Evolutionary conservation across 1,140 invertebrate genomes (phyloP).

Genomic region (Octopus bimaculoides): DNA sequence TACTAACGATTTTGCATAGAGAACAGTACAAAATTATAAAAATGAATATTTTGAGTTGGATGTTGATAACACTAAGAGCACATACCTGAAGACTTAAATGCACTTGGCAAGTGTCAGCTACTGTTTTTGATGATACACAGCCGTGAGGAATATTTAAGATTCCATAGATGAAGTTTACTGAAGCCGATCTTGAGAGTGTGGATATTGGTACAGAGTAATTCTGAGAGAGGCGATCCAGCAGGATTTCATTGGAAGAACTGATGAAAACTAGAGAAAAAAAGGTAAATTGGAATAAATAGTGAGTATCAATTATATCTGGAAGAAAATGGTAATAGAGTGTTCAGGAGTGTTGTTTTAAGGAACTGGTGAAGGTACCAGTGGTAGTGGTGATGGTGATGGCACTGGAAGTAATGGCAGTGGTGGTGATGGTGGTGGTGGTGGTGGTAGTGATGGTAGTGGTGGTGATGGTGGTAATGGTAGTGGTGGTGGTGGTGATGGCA

Average conservation of each 20-base stretch:
- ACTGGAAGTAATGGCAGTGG: too few species aligned
- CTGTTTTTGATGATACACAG: not conserved
- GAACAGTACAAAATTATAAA: too few species aligned
- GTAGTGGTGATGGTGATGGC: too few species aligned
- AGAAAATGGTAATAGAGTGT: too few species aligned
- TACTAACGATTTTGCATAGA: too few species aligned
- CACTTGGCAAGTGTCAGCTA: not conserved
- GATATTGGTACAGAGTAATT: conserved; percentile 18
- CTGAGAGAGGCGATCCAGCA: not conserved
- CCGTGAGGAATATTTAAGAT: not conserved
- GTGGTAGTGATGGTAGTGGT: too few species aligned
- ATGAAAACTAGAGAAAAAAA: not conserved
- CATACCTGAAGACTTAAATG: not conserved
- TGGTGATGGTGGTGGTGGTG: too few species aligned
- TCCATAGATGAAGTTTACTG: not conserved
- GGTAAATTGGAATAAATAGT: not conserved
- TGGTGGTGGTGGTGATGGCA: too few species aligned
- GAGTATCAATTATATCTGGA: conserved; percentile 6
- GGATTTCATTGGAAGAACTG: not conserved
- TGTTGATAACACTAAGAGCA: not conserved
- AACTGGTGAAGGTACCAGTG: too few species aligned
- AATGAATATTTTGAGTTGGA: too few species aligned
- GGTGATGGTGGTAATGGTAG: too few species aligned
- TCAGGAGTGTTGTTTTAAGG: too few species aligned
- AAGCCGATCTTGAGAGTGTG: conserved; percentile 10